Conservation (phyloP, 2,888 invertebrate species). For the Acronicta leporina region DNA sequence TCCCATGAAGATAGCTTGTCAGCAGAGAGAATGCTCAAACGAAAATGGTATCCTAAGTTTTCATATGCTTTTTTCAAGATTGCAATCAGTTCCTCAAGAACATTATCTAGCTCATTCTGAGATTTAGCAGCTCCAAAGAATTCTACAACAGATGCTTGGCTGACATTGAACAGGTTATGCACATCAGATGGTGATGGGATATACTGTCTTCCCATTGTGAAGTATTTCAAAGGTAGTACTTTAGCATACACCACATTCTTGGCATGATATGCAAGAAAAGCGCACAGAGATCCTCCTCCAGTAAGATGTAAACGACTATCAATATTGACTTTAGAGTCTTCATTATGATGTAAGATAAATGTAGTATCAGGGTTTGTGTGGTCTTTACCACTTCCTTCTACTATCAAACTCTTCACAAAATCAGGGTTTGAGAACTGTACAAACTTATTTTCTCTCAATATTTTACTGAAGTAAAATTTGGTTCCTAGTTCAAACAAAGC, state of each 20-base stretch:
- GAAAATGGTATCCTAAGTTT: slow-evolving; percentile 91
- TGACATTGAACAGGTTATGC: slow-evolving; percentile 90
- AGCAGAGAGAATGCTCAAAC: slow-evolving; percentile 90
- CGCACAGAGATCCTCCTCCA: slow-evolving; percentile 92
- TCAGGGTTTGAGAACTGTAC: slow-evolving; percentile 93
- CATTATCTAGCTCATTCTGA: slow-evolving; percentile 79
- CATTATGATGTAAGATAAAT: slow-evolving; percentile 90
- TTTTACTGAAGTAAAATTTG: slow-evolving; percentile 85
- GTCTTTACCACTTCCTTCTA: slow-evolving; percentile 92
- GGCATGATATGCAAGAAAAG: slow-evolving; percentile 93
- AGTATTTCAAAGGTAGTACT: slow-evolving; percentile 91
- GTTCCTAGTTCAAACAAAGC: slow-evolving; percentile 92
- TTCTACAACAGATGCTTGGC: slow-evolving; percentile 92
- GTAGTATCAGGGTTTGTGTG: slow-evolving; percentile 87
- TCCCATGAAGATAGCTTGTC: slow-evolving; percentile 90
- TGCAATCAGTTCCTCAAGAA: slow-evolving; percentile 89
- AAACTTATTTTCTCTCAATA: slow-evolving; percentile 85
- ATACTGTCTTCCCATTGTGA: slow-evolving; percentile 92
- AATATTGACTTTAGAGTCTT: slow-evolving; percentile 85
- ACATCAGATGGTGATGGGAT: slow-evolving; percentile 76
- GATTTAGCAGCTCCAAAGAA: slow-evolving; percentile 90
- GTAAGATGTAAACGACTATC: slow-evolving; percentile 92
- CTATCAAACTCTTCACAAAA: slow-evolving; percentile 92
- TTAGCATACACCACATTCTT: slow-evolving; percentile 90
- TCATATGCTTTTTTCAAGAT: slow-evolving; percentile 90